Conservation (phyloP, 2,888 invertebrate species). For the Aricia artaxerxes region DNA sequence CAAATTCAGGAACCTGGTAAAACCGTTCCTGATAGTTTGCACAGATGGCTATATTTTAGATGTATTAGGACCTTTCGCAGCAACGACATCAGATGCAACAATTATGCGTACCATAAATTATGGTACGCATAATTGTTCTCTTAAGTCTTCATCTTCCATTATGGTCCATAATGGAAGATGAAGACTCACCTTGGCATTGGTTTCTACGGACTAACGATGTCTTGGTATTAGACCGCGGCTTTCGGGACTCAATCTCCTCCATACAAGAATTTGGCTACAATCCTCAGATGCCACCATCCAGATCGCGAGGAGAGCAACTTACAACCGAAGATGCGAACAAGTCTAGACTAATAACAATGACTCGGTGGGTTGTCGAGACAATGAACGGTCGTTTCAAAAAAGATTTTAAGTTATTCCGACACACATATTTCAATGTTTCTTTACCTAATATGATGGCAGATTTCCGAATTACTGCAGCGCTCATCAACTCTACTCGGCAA, state of each 20-base stretch:
- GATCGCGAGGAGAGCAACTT: slow-evolving; percentile 26
- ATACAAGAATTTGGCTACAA: slow-evolving; percentile 33
- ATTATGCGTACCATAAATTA: slow-evolving; percentile 36
- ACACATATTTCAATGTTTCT: slow-evolving; percentile 29
- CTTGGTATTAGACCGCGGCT: slow-evolving; percentile 36
- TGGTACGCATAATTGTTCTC: too few species aligned
- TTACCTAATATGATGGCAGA: slow-evolving; percentile 35
- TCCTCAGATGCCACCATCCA: slow-evolving; percentile 36
- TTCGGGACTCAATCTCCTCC: slow-evolving; percentile 32
- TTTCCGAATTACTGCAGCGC: slow-evolving; percentile 36
- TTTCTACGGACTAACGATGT: slow-evolving; percentile 28
- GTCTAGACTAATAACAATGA: slow-evolving; percentile 33
- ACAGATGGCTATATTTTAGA: slow-evolving; percentile 38
- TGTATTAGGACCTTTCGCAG: slow-evolving; percentile 36
- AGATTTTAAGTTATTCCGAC: slow-evolving; percentile 34
- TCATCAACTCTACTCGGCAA: slow-evolving; percentile 32
- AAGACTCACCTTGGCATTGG: slow-evolving; percentile 21
- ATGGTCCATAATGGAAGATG: slow-evolving; percentile 32
- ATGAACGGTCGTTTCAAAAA: slow-evolving; percentile 36
- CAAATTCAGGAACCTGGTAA: slow-evolving; percentile 32
- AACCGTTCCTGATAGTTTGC: slow-evolving; percentile 36
- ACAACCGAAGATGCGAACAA: slow-evolving; percentile 32
- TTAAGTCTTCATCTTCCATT: too few species aligned
- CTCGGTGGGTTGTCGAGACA: slow-evolving; percentile 37
- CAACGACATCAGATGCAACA: slow-evolving; percentile 38